Percentiles rank a stretch among this genome's conserved stretches.
Conservation (phyloP, 2,797 vertebrate species). For the Cottoperca gobio region DNA sequence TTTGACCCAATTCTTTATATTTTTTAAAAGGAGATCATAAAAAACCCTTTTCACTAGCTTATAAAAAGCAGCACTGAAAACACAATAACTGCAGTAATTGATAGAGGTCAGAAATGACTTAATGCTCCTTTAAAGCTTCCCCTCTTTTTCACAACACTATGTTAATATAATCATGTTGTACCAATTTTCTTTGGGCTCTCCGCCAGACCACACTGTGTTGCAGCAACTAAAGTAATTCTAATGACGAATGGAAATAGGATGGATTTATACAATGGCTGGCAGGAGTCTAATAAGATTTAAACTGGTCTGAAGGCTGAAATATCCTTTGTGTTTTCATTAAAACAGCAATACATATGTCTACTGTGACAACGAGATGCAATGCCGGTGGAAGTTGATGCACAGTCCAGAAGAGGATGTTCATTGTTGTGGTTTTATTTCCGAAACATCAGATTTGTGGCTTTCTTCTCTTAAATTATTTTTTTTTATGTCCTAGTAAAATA, state of each 20-base stretch:
- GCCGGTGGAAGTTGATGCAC: not conserved
- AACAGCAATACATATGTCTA: not conserved
- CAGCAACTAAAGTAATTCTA: not conserved
- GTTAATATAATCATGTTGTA: conserved; percentile 1
- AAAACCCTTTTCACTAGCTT: not conserved
- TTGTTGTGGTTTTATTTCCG: not conserved
- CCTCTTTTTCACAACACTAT: not conserved
- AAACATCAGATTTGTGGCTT: not conserved
- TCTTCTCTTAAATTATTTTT: not conserved
- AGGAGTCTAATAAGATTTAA: conserved; percentile 8
- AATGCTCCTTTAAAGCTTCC: not conserved
- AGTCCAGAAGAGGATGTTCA: not conserved
- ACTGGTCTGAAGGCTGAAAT: not conserved
- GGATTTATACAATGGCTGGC: conserved; percentile 4
- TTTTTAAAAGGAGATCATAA: not conserved
- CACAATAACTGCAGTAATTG: not conserved
- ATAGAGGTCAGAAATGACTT: not conserved
- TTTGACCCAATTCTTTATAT: not conserved
- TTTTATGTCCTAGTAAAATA: not conserved
- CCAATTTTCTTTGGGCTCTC: not conserved
- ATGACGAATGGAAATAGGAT: not conserved
- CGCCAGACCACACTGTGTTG: not conserved
- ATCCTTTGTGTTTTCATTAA: conserved; percentile 34
- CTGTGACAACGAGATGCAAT: conserved; percentile 2
- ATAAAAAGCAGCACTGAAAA: not conserved